Percentiles rank a stretch among this genome's conserved stretches.
phyloP scores from a whole-genome alignment of 2,888 invertebrate genomes.

The Nycteola revayana region DNA sequence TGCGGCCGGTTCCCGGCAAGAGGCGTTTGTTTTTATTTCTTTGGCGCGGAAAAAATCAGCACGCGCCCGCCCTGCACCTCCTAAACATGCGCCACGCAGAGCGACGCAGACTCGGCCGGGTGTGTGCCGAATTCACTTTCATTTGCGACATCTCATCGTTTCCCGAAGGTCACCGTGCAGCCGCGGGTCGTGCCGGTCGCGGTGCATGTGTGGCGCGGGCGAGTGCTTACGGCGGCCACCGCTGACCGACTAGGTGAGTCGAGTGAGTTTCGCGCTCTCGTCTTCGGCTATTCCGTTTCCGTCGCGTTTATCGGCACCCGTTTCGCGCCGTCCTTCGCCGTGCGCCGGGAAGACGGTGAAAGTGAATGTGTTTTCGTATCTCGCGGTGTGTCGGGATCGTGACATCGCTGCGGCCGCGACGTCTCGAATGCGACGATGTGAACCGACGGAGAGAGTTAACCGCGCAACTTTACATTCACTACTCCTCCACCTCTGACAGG shows the following conservation, averaged over 20 bases:
- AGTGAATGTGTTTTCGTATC: constrained; percentile 53
- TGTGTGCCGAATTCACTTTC: constrained; percentile 81
- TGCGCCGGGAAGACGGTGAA: constrained; percentile 56
- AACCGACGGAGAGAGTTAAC: constrained; percentile 58
- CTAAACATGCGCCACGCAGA: constrained; percentile 83
- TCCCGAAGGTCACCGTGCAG: constrained; percentile 79
- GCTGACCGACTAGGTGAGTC: constrained; percentile 75
- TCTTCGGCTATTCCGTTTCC: constrained; percentile 59
- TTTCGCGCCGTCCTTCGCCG: constrained; percentile 66
- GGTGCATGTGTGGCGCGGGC: constrained; percentile 58
- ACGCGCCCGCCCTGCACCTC: constrained; percentile 81
- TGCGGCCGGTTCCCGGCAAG: constrained; percentile 67
- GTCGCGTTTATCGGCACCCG: constrained; percentile 69
- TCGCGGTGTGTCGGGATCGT: constrained; percentile 50
- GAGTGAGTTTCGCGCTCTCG: constrained; percentile 65
- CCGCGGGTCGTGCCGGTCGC: constrained; percentile 43
- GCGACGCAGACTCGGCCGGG: constrained; percentile 78
- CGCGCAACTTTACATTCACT: constrained; percentile 66
- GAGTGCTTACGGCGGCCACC: constrained; percentile 68
- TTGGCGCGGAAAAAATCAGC: constrained; percentile 77
- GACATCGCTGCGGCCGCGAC: constrained; percentile 53
- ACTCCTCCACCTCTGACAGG: constrained; percentile 47
- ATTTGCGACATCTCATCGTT: constrained; percentile 79
- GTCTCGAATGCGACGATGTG: constrained; percentile 47
- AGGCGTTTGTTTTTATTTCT: constrained; percentile 82